These are phyloP conservation scores for Agonopterix alstromeriana DNA, from an alignment of 2,888 invertebrate species.

Conservation along the genomic window DNA sequence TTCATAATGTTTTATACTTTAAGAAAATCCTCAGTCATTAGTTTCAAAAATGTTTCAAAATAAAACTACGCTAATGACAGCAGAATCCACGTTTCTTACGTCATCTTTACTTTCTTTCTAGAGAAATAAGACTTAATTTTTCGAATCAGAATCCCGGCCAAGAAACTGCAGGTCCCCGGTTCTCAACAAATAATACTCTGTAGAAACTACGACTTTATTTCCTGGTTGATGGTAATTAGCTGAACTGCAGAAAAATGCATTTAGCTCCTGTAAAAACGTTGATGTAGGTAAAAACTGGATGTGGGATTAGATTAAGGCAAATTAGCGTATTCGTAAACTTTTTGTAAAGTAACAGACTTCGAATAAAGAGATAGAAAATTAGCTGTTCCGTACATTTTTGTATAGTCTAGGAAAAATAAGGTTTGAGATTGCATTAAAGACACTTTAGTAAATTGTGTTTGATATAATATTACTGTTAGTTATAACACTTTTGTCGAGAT, in stretches of 20 bases:
- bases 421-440: too few relatives aligned
- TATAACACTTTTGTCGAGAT: too few relatives aligned
- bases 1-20: too few relatives aligned
- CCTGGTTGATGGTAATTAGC: slow-evolving; percentile 13
- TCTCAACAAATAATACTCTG: slow-evolving; percentile 6
- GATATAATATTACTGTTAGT: too few relatives aligned
- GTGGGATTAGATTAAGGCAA: not conserved
- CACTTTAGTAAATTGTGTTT: too few relatives aligned
- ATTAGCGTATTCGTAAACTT: too few relatives aligned
- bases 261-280: not conserved
- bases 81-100: not conserved
- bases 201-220: slow-evolving; percentile 6
- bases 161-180: not conserved
- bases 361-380: too few relatives aligned
- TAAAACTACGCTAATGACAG: not conserved
- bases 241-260: slow-evolving; percentile 9
- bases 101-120: slow-evolving; percentile 1
- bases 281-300: not conserved
- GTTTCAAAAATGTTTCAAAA: not conserved
- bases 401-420: too few relatives aligned
- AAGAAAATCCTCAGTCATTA: not conserved
- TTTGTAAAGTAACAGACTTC: too few relatives aligned
- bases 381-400: too few relatives aligned
- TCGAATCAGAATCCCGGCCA: slow-evolving; percentile 6
- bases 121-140: slow-evolving; percentile 6